Evolutionary conservation across 2,113 vertebrate genomes (phyloP), one percentile per base, ranked within the genome.

Genomic region (Ophiodon elongatus): DNA sequence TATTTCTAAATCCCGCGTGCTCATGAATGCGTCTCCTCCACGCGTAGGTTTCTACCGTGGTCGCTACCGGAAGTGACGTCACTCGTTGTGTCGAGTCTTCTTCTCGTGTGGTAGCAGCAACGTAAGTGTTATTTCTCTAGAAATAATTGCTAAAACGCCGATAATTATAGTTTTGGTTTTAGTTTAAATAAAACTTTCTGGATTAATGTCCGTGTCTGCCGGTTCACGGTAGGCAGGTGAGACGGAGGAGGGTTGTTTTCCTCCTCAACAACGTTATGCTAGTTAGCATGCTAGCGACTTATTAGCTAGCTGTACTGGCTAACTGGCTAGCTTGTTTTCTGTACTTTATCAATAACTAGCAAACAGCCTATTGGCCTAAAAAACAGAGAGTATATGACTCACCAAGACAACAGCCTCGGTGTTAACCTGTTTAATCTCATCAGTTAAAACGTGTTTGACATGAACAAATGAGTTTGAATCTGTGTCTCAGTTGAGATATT

Each of bases 61-160:
- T 0, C 17, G 13, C 2, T 63, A 35, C 60, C 23, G 87, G 89
- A 91, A 77, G 84, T 92, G 84, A 92, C 89, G 85, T 63, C 13
- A 17, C 1, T 1, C 0, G 21, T 43, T 15, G 14, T 8, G 0
- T 37, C 37, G 31, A 19, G 8, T 4, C 21, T 65, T 76, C 69
- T 33, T 9, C 76, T 78, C 82, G 84, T 88, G 82, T 76, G 75
- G 45, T 47, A 52, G 79, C 37, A 39, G 57, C 62, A 52, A 35
- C 8, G 93, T 94, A 79, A 91, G 90, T 94, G 1, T 78, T 77
- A 0, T 47, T 47, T 0, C 0, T 39, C 6, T 17, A 2, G 19
- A 54, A 31, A 23, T 25, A 1, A 8, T 8, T 7, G 31, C 1
- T 62, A 23, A 56, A 56, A 11, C 27, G 2, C 5, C 0, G 1